These are phyloP conservation scores for Morone saxatilis DNA, from an alignment of 2,113 vertebrate genomes.

Conservation along the genomic window DNA sequence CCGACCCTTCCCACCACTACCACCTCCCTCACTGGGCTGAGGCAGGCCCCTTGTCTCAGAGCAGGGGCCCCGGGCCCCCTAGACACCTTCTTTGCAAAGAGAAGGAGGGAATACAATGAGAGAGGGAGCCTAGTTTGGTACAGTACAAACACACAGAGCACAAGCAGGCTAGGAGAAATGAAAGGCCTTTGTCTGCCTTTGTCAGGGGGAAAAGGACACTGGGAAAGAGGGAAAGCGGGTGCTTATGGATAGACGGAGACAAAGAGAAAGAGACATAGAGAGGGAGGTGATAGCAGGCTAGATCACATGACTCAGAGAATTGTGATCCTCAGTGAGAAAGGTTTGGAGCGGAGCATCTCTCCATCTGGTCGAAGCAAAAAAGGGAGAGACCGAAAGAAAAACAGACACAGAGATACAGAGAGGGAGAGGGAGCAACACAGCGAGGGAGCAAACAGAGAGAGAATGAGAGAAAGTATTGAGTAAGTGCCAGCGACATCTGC, in stretches of 20 bases:
- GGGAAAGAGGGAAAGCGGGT: conserved; percentile 66
- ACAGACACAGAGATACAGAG: conserved; percentile 55
- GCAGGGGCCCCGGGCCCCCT: conserved; percentile 77
- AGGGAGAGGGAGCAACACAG: conserved; percentile 56
- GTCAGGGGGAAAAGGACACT: conserved; percentile 61
- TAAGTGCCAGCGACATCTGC: conserved; percentile 85
- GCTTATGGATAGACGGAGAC: conserved; percentile 52
- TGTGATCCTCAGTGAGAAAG: conserved; percentile 78
- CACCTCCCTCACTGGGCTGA: conserved; percentile 48
- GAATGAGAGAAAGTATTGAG: conserved; percentile 81
- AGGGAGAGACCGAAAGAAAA: conserved; percentile 58
- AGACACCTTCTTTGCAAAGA: conserved; percentile 78
- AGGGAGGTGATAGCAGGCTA: conserved; percentile 62
- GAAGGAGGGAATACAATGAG: conserved; percentile 69
- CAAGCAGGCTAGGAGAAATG: conserved; percentile 77
- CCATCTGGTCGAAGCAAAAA: conserved; percentile 77
- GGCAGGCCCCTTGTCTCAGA: conserved; percentile 68
- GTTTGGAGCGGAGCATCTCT: conserved; percentile 77
- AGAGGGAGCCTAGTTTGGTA: conserved; percentile 73
- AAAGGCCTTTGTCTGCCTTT: conserved; percentile 82
- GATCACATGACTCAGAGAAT: conserved; percentile 78
- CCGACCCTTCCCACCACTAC: conserved; percentile 43
- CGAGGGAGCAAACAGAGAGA: conserved; percentile 63
- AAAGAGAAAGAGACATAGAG: conserved; percentile 45
- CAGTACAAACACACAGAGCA: conserved; percentile 79